Conservation (phyloP, 2,113 vertebrate species). For the Felis catus region DNA sequence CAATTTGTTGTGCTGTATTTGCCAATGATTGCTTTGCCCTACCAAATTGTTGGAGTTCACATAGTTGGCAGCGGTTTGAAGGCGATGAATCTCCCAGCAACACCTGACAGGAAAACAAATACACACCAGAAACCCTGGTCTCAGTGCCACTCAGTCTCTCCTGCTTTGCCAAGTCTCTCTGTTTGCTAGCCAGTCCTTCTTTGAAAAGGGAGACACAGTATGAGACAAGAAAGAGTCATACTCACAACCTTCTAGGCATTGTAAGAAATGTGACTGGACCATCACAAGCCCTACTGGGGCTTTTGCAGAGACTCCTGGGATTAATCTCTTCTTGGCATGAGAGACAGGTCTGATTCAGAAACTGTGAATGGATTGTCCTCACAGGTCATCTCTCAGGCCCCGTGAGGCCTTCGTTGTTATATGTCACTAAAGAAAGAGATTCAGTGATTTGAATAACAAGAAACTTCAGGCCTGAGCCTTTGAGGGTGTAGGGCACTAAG, state of each 20-base stretch:
- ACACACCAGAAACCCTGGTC: conserved; percentile 56
- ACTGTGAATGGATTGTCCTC: background rate
- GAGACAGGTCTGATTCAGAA: background rate
- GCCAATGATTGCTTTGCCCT: conserved; percentile 44
- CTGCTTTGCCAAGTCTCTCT: conserved; percentile 35
- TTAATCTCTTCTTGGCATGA: background rate
- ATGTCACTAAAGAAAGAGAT: background rate
- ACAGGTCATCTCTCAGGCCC: background rate
- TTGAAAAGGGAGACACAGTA: conserved; percentile 9
- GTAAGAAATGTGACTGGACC: background rate
- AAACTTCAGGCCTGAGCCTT: background rate
- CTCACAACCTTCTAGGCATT: conserved; percentile 3
- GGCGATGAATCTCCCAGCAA: conserved; percentile 56
- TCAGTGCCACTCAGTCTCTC: background rate
- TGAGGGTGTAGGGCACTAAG: too few species aligned
- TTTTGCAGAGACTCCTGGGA: background rate
- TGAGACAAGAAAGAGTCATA: background rate
- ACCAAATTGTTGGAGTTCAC: conserved; percentile 33
- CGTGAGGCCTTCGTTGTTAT: background rate
- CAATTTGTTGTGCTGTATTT: conserved; percentile 64
- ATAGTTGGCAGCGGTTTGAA: conserved; percentile 52
- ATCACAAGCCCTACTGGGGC: background rate
- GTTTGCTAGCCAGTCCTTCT: conserved; percentile 1
- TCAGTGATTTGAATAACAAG: background rate
- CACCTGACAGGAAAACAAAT: conserved; percentile 65